Evolutionary conservation across 2,113 vertebrate genomes (phyloP), one percentile per base, ranked within the genome.

Genomic region (Pycnonotus jocosus): DNA sequence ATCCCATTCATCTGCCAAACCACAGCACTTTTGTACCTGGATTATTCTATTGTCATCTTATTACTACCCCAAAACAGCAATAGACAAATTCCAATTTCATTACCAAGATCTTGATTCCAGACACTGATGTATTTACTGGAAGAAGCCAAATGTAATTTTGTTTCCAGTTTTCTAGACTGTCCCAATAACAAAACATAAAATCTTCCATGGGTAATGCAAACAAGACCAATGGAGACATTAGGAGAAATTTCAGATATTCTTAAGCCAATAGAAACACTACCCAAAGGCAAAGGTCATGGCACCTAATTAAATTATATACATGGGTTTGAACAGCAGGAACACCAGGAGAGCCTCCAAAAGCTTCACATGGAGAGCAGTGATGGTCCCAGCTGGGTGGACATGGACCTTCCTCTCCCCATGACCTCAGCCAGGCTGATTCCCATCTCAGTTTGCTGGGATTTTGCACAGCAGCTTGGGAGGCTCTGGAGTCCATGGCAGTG

Each of bases 111-210:
- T 71, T 24, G 22, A 5, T 93, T 94, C 92, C 92, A 74, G 88
- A 83, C 88, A 95, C 6, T 91, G 88, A 92, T 4, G 31, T 66
- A 86, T 82, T 66, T 38, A 68, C 81, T 84, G 91, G 78, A 91
- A 78, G 84, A 79, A 74, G 40, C 37, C 73, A 50, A 25, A 38
- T 0, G 1, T 79, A 71, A 95, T 84, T 65, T 42, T 53, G 70
- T 88, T 85, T 77, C 62, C 53, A 45, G 57, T 92, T 91, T 76
- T 60, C 66, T 72, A 79, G 65, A 79, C 45, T 87, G 33, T 50
- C 48, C 50, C 53, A 74, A 58, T 48, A 48, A 64, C 11, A 76
- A 62, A 37, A 57, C 76, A 61, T 16, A 50, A 60, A n/a, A 30
- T 20, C 47, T 81, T 62, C 50, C 20, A n/a, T 1, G 51, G 30